phyloP scores from a whole-genome alignment of 2,797 vertebrate genomes.

The Enteromius viviparus region DNA sequence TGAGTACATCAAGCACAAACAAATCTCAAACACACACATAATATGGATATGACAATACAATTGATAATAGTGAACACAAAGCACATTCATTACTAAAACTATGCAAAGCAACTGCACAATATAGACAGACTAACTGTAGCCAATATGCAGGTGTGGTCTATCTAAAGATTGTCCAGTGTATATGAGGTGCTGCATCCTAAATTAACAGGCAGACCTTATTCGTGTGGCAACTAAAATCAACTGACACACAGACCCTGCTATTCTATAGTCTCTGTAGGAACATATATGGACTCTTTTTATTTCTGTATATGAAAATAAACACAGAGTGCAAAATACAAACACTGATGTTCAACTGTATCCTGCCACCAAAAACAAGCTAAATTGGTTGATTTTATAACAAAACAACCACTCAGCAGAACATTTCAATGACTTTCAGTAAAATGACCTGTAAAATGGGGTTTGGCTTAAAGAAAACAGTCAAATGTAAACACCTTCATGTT shows the following conservation, averaged over 20 bases:
- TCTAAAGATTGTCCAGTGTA: slow-evolving; percentile 51
- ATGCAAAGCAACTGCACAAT: slow-evolving; percentile 43
- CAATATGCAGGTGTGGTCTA: slow-evolving; percentile 27
- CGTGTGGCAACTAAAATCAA: not conserved
- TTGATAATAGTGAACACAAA: slow-evolving; percentile 26
- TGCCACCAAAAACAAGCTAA: slow-evolving; percentile 24
- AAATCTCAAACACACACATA: slow-evolving; percentile 38
- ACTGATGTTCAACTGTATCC: slow-evolving; percentile 13
- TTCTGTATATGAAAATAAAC: slow-evolving; percentile 72
- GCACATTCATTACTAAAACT: slow-evolving; percentile 31
- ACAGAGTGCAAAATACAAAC: slow-evolving; percentile 52
- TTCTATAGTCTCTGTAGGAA: not conserved
- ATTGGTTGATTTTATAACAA: slow-evolving; percentile 45
- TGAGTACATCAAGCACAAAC: slow-evolving; percentile 45
- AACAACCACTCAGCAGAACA: slow-evolving; percentile 38
- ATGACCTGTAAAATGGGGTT: slow-evolving; percentile 9
- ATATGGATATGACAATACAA: slow-evolving; percentile 25
- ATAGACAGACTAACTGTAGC: slow-evolving; percentile 15
- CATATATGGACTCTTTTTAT: slow-evolving; percentile 33
- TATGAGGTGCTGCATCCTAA: slow-evolving; percentile 38
- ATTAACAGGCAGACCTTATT: slow-evolving; percentile 37
- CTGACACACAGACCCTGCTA: slow-evolving; percentile 16
- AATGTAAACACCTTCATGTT: slow-evolving; percentile 8
- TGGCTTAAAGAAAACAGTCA: slow-evolving; percentile 2
- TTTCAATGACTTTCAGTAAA: slow-evolving; percentile 20